These are phyloP conservation scores for Acrossocheilus wenchowensis DNA, from an alignment of 2,797 vertebrate genomes.

Conservation along the genomic window DNA sequence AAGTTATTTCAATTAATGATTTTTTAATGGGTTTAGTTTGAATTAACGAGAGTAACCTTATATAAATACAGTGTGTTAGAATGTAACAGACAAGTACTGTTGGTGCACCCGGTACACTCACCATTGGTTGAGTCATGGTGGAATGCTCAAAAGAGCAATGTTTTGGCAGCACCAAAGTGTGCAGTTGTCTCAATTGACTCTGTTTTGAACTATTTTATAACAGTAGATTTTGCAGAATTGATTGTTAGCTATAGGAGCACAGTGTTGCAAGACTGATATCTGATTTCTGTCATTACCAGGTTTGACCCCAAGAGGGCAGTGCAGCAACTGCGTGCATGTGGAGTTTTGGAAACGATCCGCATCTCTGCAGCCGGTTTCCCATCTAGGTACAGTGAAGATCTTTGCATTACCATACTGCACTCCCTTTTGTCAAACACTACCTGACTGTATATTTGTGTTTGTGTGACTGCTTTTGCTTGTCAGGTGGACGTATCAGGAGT, in stretches of 20 bases:
- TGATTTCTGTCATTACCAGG: constrained; percentile 68
- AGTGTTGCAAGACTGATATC: neutral
- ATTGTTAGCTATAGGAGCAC: neutral
- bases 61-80: neutral
- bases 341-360: constrained; percentile 96
- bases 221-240: neutral
- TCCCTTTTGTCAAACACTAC: constrained; percentile 58
- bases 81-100: neutral
- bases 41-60: too few relatives aligned
- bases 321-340: constrained; percentile 96
- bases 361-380: constrained; percentile 98
- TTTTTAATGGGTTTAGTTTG: too few relatives aligned
- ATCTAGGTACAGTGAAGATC: constrained; percentile 82
- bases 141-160: neutral
- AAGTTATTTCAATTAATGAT: too few relatives aligned
- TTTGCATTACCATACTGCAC: neutral
- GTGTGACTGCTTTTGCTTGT: neutral
- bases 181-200: neutral
- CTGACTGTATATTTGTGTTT: constrained; percentile 1
- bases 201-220: neutral
- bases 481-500: constrained; percentile 99
- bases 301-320: constrained; percentile 98
- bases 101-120: neutral
- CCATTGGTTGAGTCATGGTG: neutral
- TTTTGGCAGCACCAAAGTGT: too few relatives aligned